These are phyloP conservation scores for Amiota minor DNA, from an alignment of 2,888 invertebrate genomes.

Conservation along the genomic window DNA sequence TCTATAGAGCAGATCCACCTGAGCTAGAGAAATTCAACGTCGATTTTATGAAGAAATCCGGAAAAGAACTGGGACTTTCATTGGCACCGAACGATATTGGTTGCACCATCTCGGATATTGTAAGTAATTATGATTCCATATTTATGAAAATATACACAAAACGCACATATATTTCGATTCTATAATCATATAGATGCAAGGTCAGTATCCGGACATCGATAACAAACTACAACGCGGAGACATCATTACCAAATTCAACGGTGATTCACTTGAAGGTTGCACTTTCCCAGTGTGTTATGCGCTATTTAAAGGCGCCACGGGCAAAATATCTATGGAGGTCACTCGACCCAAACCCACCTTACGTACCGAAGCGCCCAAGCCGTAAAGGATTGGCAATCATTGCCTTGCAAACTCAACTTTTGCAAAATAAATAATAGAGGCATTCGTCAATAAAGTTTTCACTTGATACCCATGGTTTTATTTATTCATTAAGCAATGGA, in stretches of 20 bases:
- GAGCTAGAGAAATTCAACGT: slow-evolving; percentile 85
- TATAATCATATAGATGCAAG: slow-evolving; percentile 82
- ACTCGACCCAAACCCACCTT: slow-evolving; percentile 84
- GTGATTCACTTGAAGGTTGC: slow-evolving; percentile 83
- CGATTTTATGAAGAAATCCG: slow-evolving; percentile 89
- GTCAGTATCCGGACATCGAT: slow-evolving; percentile 90
- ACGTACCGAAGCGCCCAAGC: slow-evolving; percentile 67
- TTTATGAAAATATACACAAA: background rate
- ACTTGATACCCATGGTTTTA: slow-evolving; percentile 43
- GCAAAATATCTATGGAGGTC: slow-evolving; percentile 87
- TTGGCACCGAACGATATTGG: slow-evolving; percentile 87
- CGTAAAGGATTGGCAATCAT: slow-evolving; percentile 34
- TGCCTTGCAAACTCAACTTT: slow-evolving; percentile 32
- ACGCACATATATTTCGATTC: background rate
- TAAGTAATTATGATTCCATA: slow-evolving; percentile 75
- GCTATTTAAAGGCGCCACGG: slow-evolving; percentile 89
- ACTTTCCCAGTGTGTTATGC: slow-evolving; percentile 91
- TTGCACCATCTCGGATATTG: slow-evolving; percentile 94
- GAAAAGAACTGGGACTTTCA: slow-evolving; percentile 90
- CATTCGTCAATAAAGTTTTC: slow-evolving; percentile 17
- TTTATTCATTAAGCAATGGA: slow-evolving; percentile 87
- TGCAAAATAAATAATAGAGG: slow-evolving; percentile 4
- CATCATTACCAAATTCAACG: slow-evolving; percentile 90
- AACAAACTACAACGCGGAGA: slow-evolving; percentile 94
- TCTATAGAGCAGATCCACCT: slow-evolving; percentile 85